Evolutionary conservation across 1,140 invertebrate genomes (phyloP).

Genomic region (Drosophila truncata): DNA sequence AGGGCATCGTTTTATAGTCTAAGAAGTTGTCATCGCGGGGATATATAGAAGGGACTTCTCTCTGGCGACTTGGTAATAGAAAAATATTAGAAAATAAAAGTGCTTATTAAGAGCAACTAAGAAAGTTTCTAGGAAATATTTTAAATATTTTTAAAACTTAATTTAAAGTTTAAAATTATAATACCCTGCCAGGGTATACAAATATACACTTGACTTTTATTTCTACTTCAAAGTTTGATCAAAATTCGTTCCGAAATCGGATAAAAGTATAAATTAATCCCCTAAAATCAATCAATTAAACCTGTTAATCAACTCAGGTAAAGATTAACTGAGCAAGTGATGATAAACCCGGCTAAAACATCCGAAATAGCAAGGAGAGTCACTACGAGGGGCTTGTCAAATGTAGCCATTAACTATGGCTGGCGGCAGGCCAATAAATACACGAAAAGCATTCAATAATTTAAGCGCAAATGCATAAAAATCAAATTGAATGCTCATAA

Average conservation of each 20-base stretch:
- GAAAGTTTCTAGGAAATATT: too few species aligned
- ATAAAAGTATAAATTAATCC: background rate
- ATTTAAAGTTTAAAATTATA: too few species aligned
- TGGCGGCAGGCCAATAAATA: constrained; percentile 31
- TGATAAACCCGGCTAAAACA: background rate
- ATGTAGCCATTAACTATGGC: constrained; percentile 20
- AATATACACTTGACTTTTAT: background rate
- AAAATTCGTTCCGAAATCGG: background rate
- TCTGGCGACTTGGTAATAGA: background rate
- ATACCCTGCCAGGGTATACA: too few species aligned
- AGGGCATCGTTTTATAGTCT: constrained; percentile 5
- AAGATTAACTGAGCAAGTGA: background rate
- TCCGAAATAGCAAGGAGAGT: background rate
- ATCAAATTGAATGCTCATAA: constrained; percentile 54
- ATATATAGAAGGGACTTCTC: background rate
- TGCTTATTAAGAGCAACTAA: too few species aligned
- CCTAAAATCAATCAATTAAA: background rate
- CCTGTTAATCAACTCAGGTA: background rate
- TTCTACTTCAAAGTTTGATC: background rate
- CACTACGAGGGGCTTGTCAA: background rate
- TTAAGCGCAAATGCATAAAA: constrained; percentile 55
- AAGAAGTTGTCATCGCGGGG: constrained; percentile 17
- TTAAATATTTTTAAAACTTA: too few species aligned
- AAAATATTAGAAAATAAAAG: background rate
- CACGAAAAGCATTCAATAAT: constrained; percentile 42